These are phyloP conservation scores for Salpingus planirostris DNA, from an alignment of 2,888 invertebrate species.

Conservation along the genomic window DNA sequence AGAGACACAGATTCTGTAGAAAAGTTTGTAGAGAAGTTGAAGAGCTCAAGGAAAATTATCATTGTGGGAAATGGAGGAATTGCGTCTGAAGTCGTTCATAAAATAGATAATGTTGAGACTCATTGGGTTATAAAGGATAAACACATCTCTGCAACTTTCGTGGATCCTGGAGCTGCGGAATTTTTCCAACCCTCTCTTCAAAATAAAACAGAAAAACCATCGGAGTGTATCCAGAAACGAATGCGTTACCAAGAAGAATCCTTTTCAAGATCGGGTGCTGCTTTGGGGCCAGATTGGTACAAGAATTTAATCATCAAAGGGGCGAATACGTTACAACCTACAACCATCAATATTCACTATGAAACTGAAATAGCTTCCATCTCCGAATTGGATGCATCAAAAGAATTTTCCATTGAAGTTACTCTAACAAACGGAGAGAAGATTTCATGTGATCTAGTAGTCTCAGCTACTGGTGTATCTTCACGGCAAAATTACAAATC, in stretches of 20 bases:
- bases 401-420: constrained; percentile 62
- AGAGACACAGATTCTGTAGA: constrained; percentile 90
- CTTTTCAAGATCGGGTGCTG: constrained; percentile 63
- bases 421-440: constrained; percentile 62
- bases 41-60: constrained; percentile 60
- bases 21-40: constrained; percentile 63
- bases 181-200: constrained; percentile 65
- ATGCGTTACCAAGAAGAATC: constrained; percentile 59
- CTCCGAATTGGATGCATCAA: constrained; percentile 37
- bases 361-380: constrained; percentile 54
- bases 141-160: constrained; percentile 87
- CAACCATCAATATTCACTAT: constrained; percentile 53
- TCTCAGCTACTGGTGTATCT: constrained; percentile 91
- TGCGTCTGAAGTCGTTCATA: constrained; percentile 91
- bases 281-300: constrained; percentile 97
- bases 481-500: constrained; percentile 55
- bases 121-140: constrained; percentile 92
- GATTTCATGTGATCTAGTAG: constrained; percentile 77
- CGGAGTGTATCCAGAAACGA: constrained; percentile 41
- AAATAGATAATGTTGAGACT: constrained; percentile 74
- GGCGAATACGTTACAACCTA: constrained; percentile 25
- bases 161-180: constrained; percentile 92
- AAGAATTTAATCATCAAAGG: constrained; percentile 55
- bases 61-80: constrained; percentile 98
- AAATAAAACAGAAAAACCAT: constrained; percentile 18